Conservation (phyloP, 2,113 vertebrate genomes). For the Stigmatopora argus region DNA sequence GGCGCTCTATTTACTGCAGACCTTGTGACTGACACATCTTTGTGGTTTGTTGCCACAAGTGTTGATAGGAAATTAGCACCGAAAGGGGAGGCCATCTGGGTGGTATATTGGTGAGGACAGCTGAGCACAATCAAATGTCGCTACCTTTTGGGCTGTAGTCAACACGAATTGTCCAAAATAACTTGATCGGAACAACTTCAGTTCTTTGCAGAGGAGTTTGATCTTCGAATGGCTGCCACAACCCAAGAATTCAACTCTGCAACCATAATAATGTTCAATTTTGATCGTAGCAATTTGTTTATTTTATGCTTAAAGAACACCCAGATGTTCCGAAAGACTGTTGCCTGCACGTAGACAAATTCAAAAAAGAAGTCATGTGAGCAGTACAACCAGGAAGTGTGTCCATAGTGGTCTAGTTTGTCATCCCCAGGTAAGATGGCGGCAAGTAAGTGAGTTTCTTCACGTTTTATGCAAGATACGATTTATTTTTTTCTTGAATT, state of each 20-base stretch:
- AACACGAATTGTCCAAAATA: constrained; percentile 14
- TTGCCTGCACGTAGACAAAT: no score
- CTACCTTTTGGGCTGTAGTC: constrained; percentile 22
- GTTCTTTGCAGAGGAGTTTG: neutral
- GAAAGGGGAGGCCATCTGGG: constrained; percentile 54
- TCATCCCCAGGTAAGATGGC: no score
- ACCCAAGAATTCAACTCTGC: neutral
- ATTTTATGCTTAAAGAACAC: constrained; percentile 1
- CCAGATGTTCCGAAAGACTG: neutral
- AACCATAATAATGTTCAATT: neutral
- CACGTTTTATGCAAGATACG: no score
- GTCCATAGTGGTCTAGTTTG: no score
- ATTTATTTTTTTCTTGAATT: no score
- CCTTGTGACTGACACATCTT: constrained; percentile 54
- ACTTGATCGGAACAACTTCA: neutral
- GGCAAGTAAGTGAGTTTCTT: no score
- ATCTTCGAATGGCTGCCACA: no score
- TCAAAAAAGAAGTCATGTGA: no score
- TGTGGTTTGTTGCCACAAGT: constrained; percentile 59
- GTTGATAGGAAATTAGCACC: constrained; percentile 54
- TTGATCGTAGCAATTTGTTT: neutral
- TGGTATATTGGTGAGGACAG: constrained; percentile 61
- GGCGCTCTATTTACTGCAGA: constrained; percentile 34
- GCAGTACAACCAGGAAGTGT: no score
- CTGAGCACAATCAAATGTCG: constrained; percentile 58